phyloP scores from a whole-genome alignment of 2,113 vertebrate species.

The Arvicanthis niloticus region DNA sequence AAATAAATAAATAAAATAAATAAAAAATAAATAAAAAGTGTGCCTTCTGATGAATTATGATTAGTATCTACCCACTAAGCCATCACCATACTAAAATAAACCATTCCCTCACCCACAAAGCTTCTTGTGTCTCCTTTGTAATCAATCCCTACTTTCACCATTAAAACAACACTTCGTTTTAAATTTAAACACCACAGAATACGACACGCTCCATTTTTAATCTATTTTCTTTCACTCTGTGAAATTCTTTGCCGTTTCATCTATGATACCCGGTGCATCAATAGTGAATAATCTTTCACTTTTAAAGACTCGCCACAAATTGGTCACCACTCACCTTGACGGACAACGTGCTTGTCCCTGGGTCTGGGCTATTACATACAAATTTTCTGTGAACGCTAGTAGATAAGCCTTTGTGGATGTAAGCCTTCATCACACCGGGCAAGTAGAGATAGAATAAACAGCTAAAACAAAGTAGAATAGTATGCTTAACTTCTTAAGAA shows the following conservation, averaged over 20 bases:
- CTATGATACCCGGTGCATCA: background rate
- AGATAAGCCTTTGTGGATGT: background rate
- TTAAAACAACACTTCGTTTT: background rate
- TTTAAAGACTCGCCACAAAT: background rate
- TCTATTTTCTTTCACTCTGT: background rate
- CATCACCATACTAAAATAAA: background rate
- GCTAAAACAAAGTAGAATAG: background rate
- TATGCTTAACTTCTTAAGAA: slow-evolving; percentile 27
- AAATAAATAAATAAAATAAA: too few relatives aligned
- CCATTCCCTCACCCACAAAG: background rate
- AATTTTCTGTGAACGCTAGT: background rate
- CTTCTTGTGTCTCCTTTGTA: background rate
- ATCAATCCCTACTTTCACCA: background rate
- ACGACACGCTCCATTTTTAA: background rate
- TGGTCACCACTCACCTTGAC: background rate
- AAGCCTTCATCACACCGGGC: background rate
- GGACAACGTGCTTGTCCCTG: background rate
- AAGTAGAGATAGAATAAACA: background rate
- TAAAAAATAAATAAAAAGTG: background rate
- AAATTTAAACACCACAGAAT: background rate
- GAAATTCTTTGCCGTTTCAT: background rate
- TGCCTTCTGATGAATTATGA: background rate
- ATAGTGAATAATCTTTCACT: background rate
- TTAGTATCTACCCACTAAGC: background rate
- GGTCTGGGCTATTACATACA: background rate